Percentiles rank a stretch among this genome's conserved stretches.
phyloP scores from a whole-genome alignment of 1,140 invertebrate genomes.

The Papilio machaon region DNA sequence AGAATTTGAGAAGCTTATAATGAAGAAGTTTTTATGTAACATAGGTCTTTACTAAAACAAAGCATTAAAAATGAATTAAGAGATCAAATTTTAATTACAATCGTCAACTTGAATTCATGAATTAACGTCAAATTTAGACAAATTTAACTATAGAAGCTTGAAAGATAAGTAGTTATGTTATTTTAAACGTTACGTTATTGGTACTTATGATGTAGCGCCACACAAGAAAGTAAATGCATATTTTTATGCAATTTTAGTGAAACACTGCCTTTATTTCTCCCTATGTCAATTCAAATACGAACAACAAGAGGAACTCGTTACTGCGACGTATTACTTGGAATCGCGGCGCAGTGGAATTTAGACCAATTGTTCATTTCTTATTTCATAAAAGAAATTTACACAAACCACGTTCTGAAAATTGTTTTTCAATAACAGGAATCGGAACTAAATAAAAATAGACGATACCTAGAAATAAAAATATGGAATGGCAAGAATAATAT shows the following conservation, averaged over 20 bases:
- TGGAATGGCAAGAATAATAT: neutral
- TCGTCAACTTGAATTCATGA: no score
- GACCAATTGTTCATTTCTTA: slow-evolving; percentile 15
- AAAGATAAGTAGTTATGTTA: no score
- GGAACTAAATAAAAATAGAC: neutral
- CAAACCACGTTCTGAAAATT: neutral
- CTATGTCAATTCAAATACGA: slow-evolving; percentile 12
- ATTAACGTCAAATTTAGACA: no score
- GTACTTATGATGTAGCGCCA: no score
- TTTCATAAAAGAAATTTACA: slow-evolving; percentile 5
- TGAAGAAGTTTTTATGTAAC: neutral
- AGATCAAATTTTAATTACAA: no score
- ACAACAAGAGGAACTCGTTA: slow-evolving; percentile 21
- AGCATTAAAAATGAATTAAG: neutral
- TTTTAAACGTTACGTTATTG: no score
- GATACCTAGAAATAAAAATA: neutral
- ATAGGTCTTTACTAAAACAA: neutral
- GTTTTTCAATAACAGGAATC: neutral
- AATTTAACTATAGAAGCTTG: no score
- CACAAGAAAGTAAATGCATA: neutral
- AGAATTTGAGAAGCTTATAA: neutral
- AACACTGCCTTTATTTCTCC: slow-evolving; percentile 23
- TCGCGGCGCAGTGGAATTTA: slow-evolving; percentile 15
- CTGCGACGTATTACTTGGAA: slow-evolving; percentile 31
- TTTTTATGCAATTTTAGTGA: slow-evolving; percentile 8